Conservation (phyloP, 2,888 invertebrate genomes). For the Apotomis capreana region DNA sequence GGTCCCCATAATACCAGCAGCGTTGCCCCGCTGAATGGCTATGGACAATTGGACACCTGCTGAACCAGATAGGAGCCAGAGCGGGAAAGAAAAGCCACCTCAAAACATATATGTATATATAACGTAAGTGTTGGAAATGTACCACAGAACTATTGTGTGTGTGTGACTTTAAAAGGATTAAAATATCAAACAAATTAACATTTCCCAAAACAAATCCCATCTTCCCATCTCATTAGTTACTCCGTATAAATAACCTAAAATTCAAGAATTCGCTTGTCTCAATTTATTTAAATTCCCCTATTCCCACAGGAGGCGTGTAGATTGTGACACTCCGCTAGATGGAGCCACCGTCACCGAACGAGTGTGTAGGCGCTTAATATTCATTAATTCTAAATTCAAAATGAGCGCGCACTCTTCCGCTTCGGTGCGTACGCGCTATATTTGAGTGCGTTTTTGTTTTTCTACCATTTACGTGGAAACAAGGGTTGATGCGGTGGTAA, state of each 20-base stretch:
- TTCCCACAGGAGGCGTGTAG: slow-evolving; percentile 44
- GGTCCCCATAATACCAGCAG: too few species aligned
- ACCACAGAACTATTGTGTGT: neutral
- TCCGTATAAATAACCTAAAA: slow-evolving; percentile 35
- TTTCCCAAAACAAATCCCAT: slow-evolving; percentile 8
- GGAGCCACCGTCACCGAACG: slow-evolving; percentile 50
- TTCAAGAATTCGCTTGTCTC: slow-evolving; percentile 37
- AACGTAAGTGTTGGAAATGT: too few species aligned
- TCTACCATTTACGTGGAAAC: slow-evolving; percentile 13
- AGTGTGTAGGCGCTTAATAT: slow-evolving; percentile 71
- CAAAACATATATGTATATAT: too few species aligned
- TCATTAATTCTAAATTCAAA: slow-evolving; percentile 70
- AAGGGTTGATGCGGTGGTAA: slow-evolving; percentile 10
- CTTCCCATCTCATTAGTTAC: slow-evolving; percentile 19
- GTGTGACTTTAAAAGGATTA: neutral
- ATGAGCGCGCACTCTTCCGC: slow-evolving; percentile 64
- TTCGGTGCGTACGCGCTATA: slow-evolving; percentile 53
- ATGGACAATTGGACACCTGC: too few species aligned
- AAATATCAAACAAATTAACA: slow-evolving; percentile 8
- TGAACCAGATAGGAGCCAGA: too few species aligned
- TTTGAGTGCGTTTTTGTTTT: slow-evolving; percentile 60
- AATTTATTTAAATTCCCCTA: slow-evolving; percentile 39
- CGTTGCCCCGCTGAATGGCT: too few species aligned
- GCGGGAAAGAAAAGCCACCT: too few species aligned
- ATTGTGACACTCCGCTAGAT: slow-evolving; percentile 58